Evolutionary conservation across 2,888 invertebrate species (phyloP), one percentile per base, ranked within the genome.

Genomic region (Strigamia crassipes): DNA sequence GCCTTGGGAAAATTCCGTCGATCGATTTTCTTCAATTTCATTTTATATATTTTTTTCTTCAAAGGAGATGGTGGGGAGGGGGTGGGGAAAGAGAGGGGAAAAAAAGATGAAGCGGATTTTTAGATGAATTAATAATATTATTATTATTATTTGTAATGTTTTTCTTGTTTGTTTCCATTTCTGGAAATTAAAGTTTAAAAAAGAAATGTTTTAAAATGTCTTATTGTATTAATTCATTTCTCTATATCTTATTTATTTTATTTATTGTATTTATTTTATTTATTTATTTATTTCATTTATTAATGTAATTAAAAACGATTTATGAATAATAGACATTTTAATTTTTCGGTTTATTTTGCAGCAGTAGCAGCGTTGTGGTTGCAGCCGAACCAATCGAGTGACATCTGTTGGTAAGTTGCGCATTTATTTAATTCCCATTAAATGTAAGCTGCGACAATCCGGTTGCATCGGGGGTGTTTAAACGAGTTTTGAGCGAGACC

Each of bases 21-120:
- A 73, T 73, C 73, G 73, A 73, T 73, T 73, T 73, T 73, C 73
- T 73, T 73, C 73, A 73, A 73, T 73, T 73, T 73, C 23, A 56
- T 56, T 31, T 73, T 73, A 61, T 18, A 61, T 73, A 9, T 31
- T 73, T 73, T 73, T n/a, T 15, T 27, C 3, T 31, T 13, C 23
- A 31, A 31, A 73, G n/a, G 27, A 13, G 13, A 73, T 27, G 8
- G 23, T 27, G 23, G 9, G 23, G 12, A 27, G 13, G 5, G 18
- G 18, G n/a, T 13, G n/a, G 15, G 46, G 2, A 1, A 27, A 9
- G 46, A 15, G 12, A 18, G 18, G 38, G 6, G 6, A 56, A 73
- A 73, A 56, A 73, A 73, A 73, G 27, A 31, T 31, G 31, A 73
- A 73, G 27, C 61, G 12, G 15, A 21, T 23, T 23, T 66, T 66